Evolutionary conservation across 2,113 vertebrate species (phyloP).

Genomic region (Plotosus lineatus): DNA sequence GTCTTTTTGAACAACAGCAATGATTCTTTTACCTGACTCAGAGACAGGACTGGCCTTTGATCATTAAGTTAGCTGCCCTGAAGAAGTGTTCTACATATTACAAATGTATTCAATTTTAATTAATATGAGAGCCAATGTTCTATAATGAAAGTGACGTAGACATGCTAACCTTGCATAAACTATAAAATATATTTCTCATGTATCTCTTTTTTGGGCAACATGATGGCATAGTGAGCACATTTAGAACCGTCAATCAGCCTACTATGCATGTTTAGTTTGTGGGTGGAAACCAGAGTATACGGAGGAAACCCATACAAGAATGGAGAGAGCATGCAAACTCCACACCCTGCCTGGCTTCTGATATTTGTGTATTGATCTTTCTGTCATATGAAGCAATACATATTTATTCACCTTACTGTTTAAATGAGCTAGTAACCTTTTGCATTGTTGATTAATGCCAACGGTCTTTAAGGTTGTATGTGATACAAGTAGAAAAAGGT

Average conservation of each 20-base stretch:
- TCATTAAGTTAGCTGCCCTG: too few species aligned
- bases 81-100: neutral
- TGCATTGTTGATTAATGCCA: neutral
- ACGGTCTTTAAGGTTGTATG: neutral
- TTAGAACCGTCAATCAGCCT: too few species aligned
- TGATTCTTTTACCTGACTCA: too few species aligned
- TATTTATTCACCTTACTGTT: neutral
- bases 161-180: neutral
- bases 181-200: neutral
- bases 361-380: slow-evolving; percentile 1
- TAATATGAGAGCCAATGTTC: too few species aligned
- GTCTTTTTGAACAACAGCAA: too few species aligned
- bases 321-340: too few species aligned
- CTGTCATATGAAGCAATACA: slow-evolving; percentile 15
- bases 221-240: too few species aligned
- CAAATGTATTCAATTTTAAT: neutral
- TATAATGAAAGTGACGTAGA: neutral
- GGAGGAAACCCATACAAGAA: too few species aligned
- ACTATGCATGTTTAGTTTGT: too few species aligned
- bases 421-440: slow-evolving; percentile 7
- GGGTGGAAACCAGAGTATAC: too few species aligned
- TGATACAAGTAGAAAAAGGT: neutral
- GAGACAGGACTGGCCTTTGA: too few species aligned
- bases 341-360: neutral
- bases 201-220: neutral